Conservation (phyloP, 2,113 vertebrate species). For the Genyomyrus donnyi region DNA sequence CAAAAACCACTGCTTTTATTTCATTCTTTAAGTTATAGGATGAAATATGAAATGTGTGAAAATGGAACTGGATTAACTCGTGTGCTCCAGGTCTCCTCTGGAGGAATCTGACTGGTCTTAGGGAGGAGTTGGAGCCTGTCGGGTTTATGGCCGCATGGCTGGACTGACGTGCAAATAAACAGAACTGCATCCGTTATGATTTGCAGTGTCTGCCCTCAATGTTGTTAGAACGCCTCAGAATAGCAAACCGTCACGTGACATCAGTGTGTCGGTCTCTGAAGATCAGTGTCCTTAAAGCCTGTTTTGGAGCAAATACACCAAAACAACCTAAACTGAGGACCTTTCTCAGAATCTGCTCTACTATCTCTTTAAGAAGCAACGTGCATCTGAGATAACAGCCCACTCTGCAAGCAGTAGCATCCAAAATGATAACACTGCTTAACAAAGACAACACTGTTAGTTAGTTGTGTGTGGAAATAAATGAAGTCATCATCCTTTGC, state of each 20-base stretch:
- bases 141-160: not conserved
- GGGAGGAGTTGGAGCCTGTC: not conserved
- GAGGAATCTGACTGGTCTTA: not conserved
- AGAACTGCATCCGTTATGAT: not conserved
- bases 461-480: not conserved
- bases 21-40: not conserved
- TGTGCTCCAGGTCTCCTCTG: not conserved
- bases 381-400: not conserved
- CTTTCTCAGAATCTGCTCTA: not conserved
- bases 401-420: not conserved
- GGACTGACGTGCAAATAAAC: not conserved
- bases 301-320: not conserved
- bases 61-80: slow-evolving; percentile 32
- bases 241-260: not conserved
- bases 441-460: not conserved
- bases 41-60: slow-evolving; percentile 30
- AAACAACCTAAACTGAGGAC: not conserved
- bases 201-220: not conserved
- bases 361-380: slow-evolving; percentile 19
- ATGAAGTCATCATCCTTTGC: not conserved
- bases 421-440: not conserved
- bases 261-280: not conserved
- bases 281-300: not conserved
- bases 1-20: slow-evolving; percentile 1
- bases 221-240: not conserved